Evolutionary conservation across 2,888 invertebrate genomes (phyloP).

Genomic region (Oscheius sp.): DNA sequence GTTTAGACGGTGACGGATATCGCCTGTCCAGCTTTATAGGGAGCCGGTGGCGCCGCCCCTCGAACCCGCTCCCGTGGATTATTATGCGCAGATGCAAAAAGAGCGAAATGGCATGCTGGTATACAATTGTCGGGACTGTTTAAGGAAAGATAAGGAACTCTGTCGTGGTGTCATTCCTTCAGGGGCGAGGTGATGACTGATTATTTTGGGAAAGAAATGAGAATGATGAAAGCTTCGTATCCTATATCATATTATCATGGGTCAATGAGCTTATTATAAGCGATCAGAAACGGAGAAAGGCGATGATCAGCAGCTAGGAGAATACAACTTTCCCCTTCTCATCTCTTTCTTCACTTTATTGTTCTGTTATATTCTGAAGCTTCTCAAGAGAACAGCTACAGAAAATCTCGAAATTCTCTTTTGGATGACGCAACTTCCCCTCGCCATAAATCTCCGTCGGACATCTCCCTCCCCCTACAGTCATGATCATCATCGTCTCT

Average conservation of each 20-base stretch:
- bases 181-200: neutral
- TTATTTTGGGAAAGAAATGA: neutral
- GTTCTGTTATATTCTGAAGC: no score
- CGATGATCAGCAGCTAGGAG: no score
- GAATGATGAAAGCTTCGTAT: neutral
- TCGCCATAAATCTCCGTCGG: neutral
- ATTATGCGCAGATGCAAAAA: slow-evolving; percentile 28
- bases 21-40: slow-evolving; percentile 18
- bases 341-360: no score
- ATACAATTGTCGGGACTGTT: neutral
- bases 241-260: no score
- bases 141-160: neutral
- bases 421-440: no score
- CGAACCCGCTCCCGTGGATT: slow-evolving; percentile 29
- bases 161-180: no score
- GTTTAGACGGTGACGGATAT: neutral
- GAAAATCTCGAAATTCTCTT: no score
- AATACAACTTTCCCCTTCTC: no score
- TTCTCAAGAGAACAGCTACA: no score
- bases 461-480: neutral
- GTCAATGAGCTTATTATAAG: no score
- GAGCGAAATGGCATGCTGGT: slow-evolving; percentile 22
- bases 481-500: neutral
- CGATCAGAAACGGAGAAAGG: no score
- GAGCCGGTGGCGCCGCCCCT: slow-evolving; percentile 20